Evolutionary conservation across 2,113 vertebrate species (phyloP), one percentile per base, ranked within the genome.

Genomic region (Indri indri): DNA sequence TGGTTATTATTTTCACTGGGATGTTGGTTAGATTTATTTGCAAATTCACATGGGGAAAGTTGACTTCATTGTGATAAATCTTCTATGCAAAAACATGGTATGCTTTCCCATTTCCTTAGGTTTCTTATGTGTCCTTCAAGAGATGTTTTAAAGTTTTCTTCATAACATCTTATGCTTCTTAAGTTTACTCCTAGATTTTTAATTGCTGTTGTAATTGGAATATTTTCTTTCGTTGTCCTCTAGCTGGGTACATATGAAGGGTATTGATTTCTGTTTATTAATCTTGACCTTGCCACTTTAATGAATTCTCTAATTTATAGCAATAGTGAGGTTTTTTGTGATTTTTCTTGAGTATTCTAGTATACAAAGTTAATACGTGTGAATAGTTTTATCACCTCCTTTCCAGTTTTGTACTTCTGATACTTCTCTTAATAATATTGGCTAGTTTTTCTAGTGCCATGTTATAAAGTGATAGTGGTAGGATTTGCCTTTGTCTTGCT

Each of bases 91-190:
- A 76, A 74, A 65, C 68, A 65, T 3, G n/a, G 3, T 61, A 17
- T 85, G 13, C 22, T 9, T 83, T 97, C 79, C 6, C 18, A 17
- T 94, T 80, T 93, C 66, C 66, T 80, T 70, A 71, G 59, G 34
- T 94, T 52, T 94, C 5, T 8, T 85, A 73, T 13, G 12, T 90
- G 17, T 73, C 74, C 66, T 42, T 82, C 42, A 89, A 25, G 8
- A 54, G 27, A 23, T 83, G 23, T 96, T 94, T 92, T 74, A 45
- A 94, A 79, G 45, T 88, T 90, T 94, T 92, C 84, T 79, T 76
- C 45, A 37, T 66, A 30, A 50, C 32, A 14, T 82, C 23, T 81
- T 74, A 0, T 42, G 14, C 90, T 90, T 70, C 63, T 87, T 90
- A 85, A 92, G 66, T 83, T 96, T 68, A 84, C 61, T 47, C 27